These are phyloP conservation scores for Pyxicephalus adspersus DNA, from an alignment of 2,113 vertebrate species.

Conservation along the genomic window DNA sequence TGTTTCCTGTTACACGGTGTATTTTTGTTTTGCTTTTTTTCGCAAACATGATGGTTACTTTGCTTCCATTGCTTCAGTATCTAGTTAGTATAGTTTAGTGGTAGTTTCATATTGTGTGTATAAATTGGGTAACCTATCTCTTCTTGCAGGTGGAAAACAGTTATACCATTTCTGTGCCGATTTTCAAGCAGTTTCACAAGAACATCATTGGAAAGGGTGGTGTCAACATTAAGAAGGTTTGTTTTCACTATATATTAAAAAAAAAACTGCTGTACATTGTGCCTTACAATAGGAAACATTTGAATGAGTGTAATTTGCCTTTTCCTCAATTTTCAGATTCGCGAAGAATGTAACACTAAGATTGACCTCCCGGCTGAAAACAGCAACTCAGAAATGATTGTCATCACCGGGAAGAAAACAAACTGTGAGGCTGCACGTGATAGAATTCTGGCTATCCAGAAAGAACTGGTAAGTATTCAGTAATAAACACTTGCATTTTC, in stretches of 20 bases:
- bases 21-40: too few species aligned
- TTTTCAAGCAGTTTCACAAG: slow-evolving; percentile 99
- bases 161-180: slow-evolving; percentile 92
- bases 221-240: slow-evolving; percentile 97
- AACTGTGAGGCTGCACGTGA: slow-evolving; percentile 92
- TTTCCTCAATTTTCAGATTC: slow-evolving; percentile 76
- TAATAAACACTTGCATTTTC: too few species aligned
- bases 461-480: slow-evolving; percentile 85
- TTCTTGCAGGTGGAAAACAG: slow-evolving; percentile 90
- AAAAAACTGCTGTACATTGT: neutral
- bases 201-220: slow-evolving; percentile 99
- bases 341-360: slow-evolving; percentile 97
- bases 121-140: neutral
- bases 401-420: slow-evolving; percentile 96
- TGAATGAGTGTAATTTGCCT: rapidly evolving
- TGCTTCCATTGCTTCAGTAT: too few species aligned
- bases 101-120: neutral
- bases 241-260: neutral
- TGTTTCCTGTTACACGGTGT: too few species aligned
- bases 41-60: too few species aligned
- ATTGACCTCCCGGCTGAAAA: slow-evolving; percentile 98
- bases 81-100: too few species aligned
- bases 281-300: neutral
- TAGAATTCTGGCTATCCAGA: slow-evolving; percentile 94
- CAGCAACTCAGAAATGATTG: slow-evolving; percentile 96